Base-by-base conservation (phyloP, 2,797 vertebrate species). In the Simalia tracyae region DNA sequence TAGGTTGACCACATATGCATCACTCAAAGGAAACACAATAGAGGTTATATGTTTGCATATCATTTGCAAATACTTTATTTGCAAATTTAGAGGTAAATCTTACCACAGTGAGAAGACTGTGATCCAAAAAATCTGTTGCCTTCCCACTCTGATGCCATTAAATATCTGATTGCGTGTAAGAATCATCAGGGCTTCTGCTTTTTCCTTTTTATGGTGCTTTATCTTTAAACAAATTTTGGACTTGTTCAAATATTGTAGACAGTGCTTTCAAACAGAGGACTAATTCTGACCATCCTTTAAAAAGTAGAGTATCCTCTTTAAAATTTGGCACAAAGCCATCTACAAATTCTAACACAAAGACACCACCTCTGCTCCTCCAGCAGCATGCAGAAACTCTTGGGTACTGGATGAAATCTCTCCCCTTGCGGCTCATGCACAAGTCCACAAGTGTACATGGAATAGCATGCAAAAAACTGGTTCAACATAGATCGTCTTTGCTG, bases 401-500 rank as follows among this genome's bases (percentile, higher is more conserved):
- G 5, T 57, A 61, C 1, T 66, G 9, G n/a, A 92, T 4, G 46
- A 50, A 10, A 14, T 5, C n/a, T 31, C 24, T n/a, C 14, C 64
- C 64, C 2, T 36, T 87, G 63, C 56, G 61, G 22, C 14, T 19
- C 57, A 87, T 72, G 14, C 66, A 90, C 54, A 24, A 11, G 46
- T 28, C 46, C 46, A 87, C 42, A 89, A n/a, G 10, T 84, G 28
- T 64, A 57, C 64, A 54, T 28, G 64, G 22, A 84, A 84, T 5
- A 86, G 64, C 88, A 90, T 92, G 92, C 92, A 92, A 87, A 63
- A 87, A 56, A 42, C 42, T 87, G 28, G 50, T 81, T 76, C 56
- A 63, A 56, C 7, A 57, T 76, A 15, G 50, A 84, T 9, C 36
- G 10, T 54, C 50, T 26, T 56, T 64, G 59, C 9, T 63, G 9